Evolutionary conservation across 2,797 vertebrate genomes (phyloP), one percentile per base, ranked within the genome.

Genomic region (Erpetoichthys calabaricus): DNA sequence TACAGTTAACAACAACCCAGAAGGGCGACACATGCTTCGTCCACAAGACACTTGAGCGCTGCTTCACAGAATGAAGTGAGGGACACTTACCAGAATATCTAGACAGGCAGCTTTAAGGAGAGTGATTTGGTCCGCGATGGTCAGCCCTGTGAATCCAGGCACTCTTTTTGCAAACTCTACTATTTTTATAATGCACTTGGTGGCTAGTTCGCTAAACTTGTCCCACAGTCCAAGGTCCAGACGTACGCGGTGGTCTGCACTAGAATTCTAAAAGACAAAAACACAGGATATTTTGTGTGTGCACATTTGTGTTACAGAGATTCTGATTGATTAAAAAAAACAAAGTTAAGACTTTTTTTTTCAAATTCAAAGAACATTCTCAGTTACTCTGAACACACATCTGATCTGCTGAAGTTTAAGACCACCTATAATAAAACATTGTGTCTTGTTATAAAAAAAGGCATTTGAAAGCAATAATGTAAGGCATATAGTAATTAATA

Each of bases 111-210:
- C 90, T 81, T 94, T 94, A 57, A 96, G 89, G 65, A 97, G 84
- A 58, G 92, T 97, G 78, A 97, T 97, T 73, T 97, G 92, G 82
- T 97, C 91, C 5, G 91, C 86, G 66, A 96, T 95, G 72, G 91
- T 93, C 79, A 97, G 75, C 66, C 91, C 76, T 3, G 91, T 92
- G 73, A 97, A 97, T 57, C 92, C 92, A 1, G 91, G 92, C 64
- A 97, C 86, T 46, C 88, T 81, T 73, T 97, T 97, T 64, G 92
- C 92, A 66, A 97, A 97, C 78, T 97, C 91, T 79, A 97, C 91
- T 68, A 95, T 92, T 80, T 94, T 96, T 75, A 97, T 89, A 87
- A 97, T 97, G 87, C 92, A 97, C 85, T 92, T 97, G 42, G 92
- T 96, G 74, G 92, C 90, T 68, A 96, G 86, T 62, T 97, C 92